A percentile compares a stretch with the other conserved stretches of the same genome.
Evolutionary conservation across 2,797 vertebrate genomes (phyloP).

Genomic region (Dryobates pubescens): DNA sequence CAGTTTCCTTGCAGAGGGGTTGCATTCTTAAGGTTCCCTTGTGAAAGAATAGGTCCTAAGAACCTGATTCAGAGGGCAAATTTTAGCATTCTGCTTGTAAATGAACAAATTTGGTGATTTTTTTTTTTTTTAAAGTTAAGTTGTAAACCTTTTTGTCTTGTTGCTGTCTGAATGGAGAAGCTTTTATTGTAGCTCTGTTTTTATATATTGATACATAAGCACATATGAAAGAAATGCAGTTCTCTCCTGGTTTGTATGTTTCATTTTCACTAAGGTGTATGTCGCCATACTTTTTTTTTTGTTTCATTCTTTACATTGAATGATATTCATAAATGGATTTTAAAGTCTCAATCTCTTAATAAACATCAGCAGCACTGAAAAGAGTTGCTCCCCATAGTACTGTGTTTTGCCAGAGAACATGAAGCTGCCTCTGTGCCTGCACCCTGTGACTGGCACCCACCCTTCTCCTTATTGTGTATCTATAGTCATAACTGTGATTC

Average conservation of each 20-base stretch:
- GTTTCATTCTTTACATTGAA: conserved; percentile 54
- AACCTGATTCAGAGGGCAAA: neutral
- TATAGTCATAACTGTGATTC: conserved; percentile 59
- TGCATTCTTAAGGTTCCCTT: neutral
- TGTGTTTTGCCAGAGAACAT: conserved; percentile 48
- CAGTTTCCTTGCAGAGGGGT: neutral
- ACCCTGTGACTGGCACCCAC: conserved; percentile 36
- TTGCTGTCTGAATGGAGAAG: conserved; percentile 49
- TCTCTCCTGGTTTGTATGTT: conserved; percentile 63
- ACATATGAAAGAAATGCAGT: neutral
- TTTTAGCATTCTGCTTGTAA: neutral
- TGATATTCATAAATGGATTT: conserved; percentile 39
- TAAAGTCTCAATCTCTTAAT: conserved; percentile 45
- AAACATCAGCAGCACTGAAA: conserved; percentile 36
- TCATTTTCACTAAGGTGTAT: conserved; percentile 60
- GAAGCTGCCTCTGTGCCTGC: conserved; percentile 51
- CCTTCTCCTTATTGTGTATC: conserved; percentile 53
- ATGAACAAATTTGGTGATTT: neutral
- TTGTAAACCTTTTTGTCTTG: conserved; percentile 63
- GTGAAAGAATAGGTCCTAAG: neutral
- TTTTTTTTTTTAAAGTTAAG: conserved; percentile 26
- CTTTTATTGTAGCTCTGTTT: conserved; percentile 39
- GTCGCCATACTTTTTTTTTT: conserved; percentile 44
- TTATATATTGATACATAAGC: neutral
- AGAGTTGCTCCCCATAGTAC: conserved; percentile 12